A percentile compares a stretch with the other conserved stretches of the same genome.
phyloP scores from a whole-genome alignment of 2,888 invertebrate genomes.

The Muschampia plurimacula region DNA sequence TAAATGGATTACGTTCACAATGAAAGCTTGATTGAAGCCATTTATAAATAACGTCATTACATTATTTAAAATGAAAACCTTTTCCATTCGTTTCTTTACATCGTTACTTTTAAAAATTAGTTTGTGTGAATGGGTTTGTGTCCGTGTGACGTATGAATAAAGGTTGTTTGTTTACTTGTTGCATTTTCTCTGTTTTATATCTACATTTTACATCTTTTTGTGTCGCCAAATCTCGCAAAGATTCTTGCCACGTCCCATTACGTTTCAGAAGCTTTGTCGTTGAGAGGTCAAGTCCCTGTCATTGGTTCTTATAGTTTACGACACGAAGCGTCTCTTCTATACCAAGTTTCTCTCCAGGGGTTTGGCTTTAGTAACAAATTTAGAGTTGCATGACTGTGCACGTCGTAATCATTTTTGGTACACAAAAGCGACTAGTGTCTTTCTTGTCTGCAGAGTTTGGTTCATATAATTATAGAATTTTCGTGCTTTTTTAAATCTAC shows the following conservation, averaged over 20 bases:
- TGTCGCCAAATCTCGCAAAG: slow-evolving; percentile 6
- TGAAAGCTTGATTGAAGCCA: slow-evolving; percentile 12
- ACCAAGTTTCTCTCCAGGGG: slow-evolving; percentile 4
- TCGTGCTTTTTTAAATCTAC: not conserved
- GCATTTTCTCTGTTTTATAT: slow-evolving; percentile 14
- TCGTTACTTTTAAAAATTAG: not conserved
- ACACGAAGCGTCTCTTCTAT: slow-evolving; percentile 5
- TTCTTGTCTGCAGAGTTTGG: not conserved
- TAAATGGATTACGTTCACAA: slow-evolving; percentile 24
- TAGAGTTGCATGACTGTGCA: slow-evolving; percentile 20
- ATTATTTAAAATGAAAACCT: not conserved
- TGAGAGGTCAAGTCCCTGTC: slow-evolving; percentile 33
- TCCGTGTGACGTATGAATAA: not conserved
- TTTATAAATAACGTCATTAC: not conserved
- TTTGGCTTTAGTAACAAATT: slow-evolving; percentile 13
- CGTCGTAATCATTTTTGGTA: slow-evolving; percentile 2
- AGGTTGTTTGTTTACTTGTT: slow-evolving; percentile 11
- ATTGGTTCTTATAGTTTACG: slow-evolving; percentile 30
- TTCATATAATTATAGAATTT: not conserved
- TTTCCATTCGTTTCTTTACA: not conserved
- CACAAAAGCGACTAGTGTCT: slow-evolving; percentile 18
- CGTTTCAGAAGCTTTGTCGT: slow-evolving; percentile 21
- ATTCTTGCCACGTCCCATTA: slow-evolving; percentile 20
- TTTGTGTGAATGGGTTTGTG: not conserved
- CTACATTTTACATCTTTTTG: not conserved